A percentile compares a stretch with the other conserved stretches of the same genome.
phyloP scores from a whole-genome alignment of 2,113 vertebrate species.

The Solenodon paradoxus region DNA sequence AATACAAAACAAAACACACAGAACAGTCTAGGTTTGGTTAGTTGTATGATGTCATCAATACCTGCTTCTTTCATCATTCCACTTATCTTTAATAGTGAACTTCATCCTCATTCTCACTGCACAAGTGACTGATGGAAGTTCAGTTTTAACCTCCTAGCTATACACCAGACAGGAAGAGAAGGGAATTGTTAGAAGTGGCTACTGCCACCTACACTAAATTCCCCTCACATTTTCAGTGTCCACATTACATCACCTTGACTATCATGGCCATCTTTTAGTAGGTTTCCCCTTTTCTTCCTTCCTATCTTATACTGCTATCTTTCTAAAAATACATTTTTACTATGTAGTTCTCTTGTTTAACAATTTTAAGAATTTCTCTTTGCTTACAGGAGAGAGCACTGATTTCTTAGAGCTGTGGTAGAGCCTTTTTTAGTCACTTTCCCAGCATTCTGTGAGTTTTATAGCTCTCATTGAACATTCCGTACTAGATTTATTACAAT shows the following conservation, averaged over 20 bases:
- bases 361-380: not conserved
- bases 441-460: not conserved
- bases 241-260: not conserved
- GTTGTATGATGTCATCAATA: not conserved
- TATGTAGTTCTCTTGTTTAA: not conserved
- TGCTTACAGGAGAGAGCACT: not conserved
- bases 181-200: not conserved
- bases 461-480: not conserved
- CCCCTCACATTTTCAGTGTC: not conserved
- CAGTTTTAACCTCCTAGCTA: not conserved
- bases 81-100: not conserved
- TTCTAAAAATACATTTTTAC: not conserved
- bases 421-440: not conserved
- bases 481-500: not conserved
- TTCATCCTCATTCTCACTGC: not conserved
- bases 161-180: not conserved
- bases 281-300: not conserved
- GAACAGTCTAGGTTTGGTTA: too few species aligned
- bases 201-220: not conserved
- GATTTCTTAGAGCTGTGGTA: not conserved
- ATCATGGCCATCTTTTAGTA: not conserved
- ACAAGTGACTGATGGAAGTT: not conserved
- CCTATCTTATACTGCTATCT: not conserved
- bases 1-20: too few species aligned
- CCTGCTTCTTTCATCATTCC: not conserved